phyloP scores from a whole-genome alignment of 2,797 vertebrate species.

The Poeciliopsis turneri region DNA sequence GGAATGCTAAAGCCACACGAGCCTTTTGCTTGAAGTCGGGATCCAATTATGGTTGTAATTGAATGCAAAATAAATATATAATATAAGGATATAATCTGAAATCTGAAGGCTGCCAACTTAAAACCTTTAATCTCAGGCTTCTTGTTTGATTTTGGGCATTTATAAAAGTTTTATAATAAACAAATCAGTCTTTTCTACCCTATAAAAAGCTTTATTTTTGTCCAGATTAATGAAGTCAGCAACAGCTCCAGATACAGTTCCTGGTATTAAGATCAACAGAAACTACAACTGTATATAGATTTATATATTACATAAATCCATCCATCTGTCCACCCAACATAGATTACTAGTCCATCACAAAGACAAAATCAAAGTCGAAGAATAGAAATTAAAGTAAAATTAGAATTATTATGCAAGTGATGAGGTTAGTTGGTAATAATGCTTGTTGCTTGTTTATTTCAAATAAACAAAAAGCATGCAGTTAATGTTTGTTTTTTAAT shows the following conservation, averaged over 20 bases:
- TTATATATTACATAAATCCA: too few relatives aligned
- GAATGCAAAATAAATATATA: conserved; percentile 3
- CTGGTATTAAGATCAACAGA: neutral
- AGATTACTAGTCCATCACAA: neutral
- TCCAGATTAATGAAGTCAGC: neutral
- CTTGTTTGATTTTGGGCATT: neutral
- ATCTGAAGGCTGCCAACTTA: neutral
- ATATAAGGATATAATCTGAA: neutral
- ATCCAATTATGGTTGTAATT: neutral
- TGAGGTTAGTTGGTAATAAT: too few relatives aligned
- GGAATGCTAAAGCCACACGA: neutral
- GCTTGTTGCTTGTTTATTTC: neutral
- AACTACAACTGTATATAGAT: neutral
- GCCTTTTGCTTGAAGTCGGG: neutral
- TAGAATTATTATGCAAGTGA: too few relatives aligned
- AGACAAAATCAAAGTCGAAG: neutral
- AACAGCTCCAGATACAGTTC: neutral
- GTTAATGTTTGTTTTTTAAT: neutral
- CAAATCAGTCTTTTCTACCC: neutral
- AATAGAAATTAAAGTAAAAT: neutral
- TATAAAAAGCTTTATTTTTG: neutral
- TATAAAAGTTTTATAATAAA: neutral
- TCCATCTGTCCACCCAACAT: too few relatives aligned
- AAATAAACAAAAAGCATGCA: neutral
- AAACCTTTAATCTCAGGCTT: neutral